Percentiles rank a stretch among this genome's conserved stretches.
phyloP scores from a whole-genome alignment of 2,113 vertebrate genomes.

The Pardalotus punctatus region DNA sequence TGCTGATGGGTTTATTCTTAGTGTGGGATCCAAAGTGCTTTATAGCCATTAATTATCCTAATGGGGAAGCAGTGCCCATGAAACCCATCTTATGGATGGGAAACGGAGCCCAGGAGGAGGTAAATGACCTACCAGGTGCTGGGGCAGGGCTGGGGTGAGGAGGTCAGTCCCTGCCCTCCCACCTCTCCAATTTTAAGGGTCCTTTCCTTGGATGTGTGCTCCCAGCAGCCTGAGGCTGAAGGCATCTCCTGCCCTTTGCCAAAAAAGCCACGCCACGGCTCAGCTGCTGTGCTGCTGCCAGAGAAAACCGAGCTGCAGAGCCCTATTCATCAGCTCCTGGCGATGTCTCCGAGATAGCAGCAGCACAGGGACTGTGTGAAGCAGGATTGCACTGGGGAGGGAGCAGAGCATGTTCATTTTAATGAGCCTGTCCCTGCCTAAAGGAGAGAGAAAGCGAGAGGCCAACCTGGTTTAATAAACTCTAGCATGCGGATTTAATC shows the following conservation, averaged over 20 bases:
- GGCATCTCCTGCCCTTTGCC: neutral
- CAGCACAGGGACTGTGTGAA: neutral
- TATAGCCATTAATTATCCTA: conserved; percentile 13
- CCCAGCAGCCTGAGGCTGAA: neutral
- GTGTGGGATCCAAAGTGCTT: neutral
- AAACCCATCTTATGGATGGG: neutral
- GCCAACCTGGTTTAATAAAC: conserved; percentile 63
- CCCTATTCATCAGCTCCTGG: neutral
- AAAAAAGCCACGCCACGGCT: neutral
- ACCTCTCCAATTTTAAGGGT: neutral
- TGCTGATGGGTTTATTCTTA: conserved; percentile 1
- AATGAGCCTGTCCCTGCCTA: conserved; percentile 65
- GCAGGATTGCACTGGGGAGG: neutral
- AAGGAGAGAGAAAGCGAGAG: conserved; percentile 54
- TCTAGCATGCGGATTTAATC: conserved; percentile 47
- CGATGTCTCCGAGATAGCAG: neutral
- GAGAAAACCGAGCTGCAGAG: neutral
- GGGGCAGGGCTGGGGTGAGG: neutral
- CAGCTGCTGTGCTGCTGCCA: neutral
- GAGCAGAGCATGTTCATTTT: conserved; percentile 53
- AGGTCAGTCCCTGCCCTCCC: neutral
- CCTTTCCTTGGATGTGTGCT: neutral
- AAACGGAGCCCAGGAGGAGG: neutral
- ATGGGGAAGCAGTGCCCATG: neutral
- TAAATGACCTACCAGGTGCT: neutral